Percentiles rank a stretch among this genome's conserved stretches.
phyloP scores from a whole-genome alignment of 2,797 vertebrate genomes.

The Epinephelus coioides region DNA sequence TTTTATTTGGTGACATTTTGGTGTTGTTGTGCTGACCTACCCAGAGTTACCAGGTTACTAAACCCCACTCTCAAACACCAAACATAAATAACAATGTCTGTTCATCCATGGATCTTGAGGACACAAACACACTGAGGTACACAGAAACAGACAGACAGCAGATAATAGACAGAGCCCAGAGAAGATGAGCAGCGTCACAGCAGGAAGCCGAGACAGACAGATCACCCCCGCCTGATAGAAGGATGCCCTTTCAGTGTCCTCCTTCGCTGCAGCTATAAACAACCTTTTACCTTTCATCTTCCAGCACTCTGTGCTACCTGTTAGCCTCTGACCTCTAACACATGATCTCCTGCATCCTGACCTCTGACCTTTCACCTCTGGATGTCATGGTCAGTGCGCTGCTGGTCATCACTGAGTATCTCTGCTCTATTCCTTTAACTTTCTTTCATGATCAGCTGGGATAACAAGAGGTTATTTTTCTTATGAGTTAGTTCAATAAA shows the following conservation, averaged over 20 bases:
- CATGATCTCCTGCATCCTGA: slow-evolving; percentile 50
- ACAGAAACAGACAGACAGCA: slow-evolving; percentile 33
- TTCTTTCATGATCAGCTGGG: neutral
- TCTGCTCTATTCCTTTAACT: slow-evolving; percentile 16
- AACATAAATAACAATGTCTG: neutral
- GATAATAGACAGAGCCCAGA: slow-evolving; percentile 58
- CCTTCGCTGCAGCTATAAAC: slow-evolving; percentile 64
- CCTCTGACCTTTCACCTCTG: slow-evolving; percentile 58
- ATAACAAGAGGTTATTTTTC: neutral
- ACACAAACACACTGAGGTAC: slow-evolving; percentile 7
- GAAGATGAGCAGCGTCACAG: slow-evolving; percentile 57
- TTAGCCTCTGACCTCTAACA: slow-evolving; percentile 67
- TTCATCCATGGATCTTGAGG: too few relatives aligned
- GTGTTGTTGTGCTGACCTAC: neutral
- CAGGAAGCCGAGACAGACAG: slow-evolving; percentile 62
- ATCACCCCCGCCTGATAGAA: slow-evolving; percentile 45
- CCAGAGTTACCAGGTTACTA: neutral
- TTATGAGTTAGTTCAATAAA: slow-evolving; percentile 15
- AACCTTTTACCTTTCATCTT: slow-evolving; percentile 71
- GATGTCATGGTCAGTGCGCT: slow-evolving; percentile 68
- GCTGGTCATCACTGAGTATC: slow-evolving; percentile 45
- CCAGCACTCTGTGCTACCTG: slow-evolving; percentile 65
- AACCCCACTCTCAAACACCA: slow-evolving; percentile 2
- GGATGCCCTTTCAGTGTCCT: slow-evolving; percentile 56
- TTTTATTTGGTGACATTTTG: neutral